Conservation (phyloP, 1,140 invertebrate genomes). For the Teleopsis dalmanni region DNA sequence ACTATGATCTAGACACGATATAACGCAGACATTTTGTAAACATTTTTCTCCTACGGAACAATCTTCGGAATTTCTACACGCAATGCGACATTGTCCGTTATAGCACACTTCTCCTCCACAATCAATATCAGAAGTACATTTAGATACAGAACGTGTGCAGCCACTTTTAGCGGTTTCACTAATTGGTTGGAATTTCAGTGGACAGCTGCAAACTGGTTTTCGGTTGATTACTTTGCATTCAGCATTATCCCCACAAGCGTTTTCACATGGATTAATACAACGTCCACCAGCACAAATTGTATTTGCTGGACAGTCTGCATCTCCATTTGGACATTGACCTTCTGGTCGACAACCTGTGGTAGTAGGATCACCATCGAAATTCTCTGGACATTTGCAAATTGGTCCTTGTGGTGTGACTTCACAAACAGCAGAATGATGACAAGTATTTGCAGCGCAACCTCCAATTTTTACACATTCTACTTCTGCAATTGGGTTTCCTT, state of each 20-base stretch:
- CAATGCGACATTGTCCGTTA: conserved; percentile 73
- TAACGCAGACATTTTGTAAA: conserved; percentile 65
- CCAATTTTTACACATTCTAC: conserved; percentile 64
- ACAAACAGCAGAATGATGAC: conserved; percentile 73
- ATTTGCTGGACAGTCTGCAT: conserved; percentile 66
- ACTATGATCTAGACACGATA: conserved; percentile 67
- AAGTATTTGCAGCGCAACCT: conserved; percentile 68
- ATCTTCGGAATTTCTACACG: conserved; percentile 68
- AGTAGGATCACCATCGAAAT: conserved; percentile 68
- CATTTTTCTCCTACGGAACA: conserved; percentile 76
- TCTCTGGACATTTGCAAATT: conserved; percentile 66
- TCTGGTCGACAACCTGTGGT: conserved; percentile 64
- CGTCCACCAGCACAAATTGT: conserved; percentile 63
- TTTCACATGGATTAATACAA: conserved; percentile 71
- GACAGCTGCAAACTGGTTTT: conserved; percentile 67
- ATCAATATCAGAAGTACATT: conserved; percentile 64
- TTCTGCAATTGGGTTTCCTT: conserved; percentile 70
- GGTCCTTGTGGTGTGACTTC: conserved; percentile 56
- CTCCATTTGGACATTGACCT: conserved; percentile 59
- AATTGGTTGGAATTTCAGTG: conserved; percentile 59
- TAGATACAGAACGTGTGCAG: conserved; percentile 60
- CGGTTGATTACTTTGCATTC: conserved; percentile 67
- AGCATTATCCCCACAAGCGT: conserved; percentile 67
- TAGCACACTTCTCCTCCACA: conserved; percentile 71
- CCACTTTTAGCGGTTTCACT: conserved; percentile 55